phyloP scores from a whole-genome alignment of 2,113 vertebrate genomes.

The Strigops habroptila region DNA sequence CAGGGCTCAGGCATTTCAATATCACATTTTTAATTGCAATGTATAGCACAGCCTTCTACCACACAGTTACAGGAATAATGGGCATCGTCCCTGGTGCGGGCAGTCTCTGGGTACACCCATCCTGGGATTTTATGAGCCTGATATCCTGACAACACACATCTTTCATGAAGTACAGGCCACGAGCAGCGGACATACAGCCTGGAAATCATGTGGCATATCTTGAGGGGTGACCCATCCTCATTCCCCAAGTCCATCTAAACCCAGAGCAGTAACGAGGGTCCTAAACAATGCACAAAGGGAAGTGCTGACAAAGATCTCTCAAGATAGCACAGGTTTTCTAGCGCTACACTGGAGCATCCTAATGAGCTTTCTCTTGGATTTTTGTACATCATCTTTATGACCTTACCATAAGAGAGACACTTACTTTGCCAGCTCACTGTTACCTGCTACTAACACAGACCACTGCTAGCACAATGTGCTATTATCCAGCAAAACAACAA shows the following conservation, averaged over 20 bases:
- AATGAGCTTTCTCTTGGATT: neutral
- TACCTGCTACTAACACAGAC: constrained; percentile 1
- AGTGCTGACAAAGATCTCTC: neutral
- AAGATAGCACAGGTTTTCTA: neutral
- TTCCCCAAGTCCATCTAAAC: neutral
- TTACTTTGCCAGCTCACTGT: neutral
- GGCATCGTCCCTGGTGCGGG: rapidly evolving
- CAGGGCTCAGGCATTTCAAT: neutral
- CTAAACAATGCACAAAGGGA: neutral
- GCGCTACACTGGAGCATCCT: neutral
- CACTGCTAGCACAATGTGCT: neutral
- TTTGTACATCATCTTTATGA: neutral
- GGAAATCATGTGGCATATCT: neutral
- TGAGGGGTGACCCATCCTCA: neutral
- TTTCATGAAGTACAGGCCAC: neutral
- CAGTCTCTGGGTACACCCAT: neutral
- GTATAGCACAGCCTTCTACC: no score
- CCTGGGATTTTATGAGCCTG: neutral
- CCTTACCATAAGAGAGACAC: neutral
- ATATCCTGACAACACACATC: neutral
- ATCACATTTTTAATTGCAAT: neutral
- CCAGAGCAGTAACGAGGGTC: neutral
- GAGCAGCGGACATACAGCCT: neutral
- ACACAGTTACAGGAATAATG: rapidly evolving
- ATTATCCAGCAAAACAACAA: constrained; percentile 46